These are phyloP conservation scores for Hypomecis atomaria DNA, from an alignment of 2,888 invertebrate species.

Conservation along the genomic window DNA sequence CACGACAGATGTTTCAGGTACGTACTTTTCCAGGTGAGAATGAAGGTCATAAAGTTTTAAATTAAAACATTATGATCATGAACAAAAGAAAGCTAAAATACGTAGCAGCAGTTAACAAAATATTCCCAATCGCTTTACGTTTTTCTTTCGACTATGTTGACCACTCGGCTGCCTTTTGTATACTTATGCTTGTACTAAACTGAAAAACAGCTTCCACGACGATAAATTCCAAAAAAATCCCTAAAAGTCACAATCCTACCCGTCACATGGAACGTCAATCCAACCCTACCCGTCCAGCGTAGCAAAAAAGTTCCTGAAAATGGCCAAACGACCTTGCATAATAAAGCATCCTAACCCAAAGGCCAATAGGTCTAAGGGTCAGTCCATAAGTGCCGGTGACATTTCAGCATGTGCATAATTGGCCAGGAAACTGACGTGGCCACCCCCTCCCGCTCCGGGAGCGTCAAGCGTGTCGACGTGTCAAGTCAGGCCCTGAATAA, in stretches of 20 bases:
- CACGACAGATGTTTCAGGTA: too few species aligned
- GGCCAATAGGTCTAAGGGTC: slow-evolving; percentile 84
- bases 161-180: too few species aligned
- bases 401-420: slow-evolving; percentile 81
- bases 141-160: too few species aligned
- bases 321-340: slow-evolving; percentile 41
- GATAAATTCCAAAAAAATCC: not conserved
- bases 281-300: not conserved
- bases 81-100: too few species aligned
- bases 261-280: slow-evolving; percentile 5
- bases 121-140: too few species aligned
- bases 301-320: slow-evolving; percentile 14
- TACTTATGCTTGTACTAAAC: too few species aligned
- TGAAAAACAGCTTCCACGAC: too few species aligned
- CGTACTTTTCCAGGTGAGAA: too few species aligned
- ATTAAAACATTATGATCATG: too few species aligned
- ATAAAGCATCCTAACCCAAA: slow-evolving; percentile 66
- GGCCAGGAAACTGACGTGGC: slow-evolving; percentile 74
- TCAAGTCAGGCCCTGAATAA: slow-evolving; percentile 79
- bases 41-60: too few species aligned
- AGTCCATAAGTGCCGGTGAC: slow-evolving; percentile 73
- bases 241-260: slow-evolving; percentile 2
- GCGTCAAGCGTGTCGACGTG: slow-evolving; percentile 76
- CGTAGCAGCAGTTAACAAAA: too few species aligned
- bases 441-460: slow-evolving; percentile 48